Conservation (phyloP, 2,113 vertebrate species). For the Spheniscus mendiculus region DNA sequence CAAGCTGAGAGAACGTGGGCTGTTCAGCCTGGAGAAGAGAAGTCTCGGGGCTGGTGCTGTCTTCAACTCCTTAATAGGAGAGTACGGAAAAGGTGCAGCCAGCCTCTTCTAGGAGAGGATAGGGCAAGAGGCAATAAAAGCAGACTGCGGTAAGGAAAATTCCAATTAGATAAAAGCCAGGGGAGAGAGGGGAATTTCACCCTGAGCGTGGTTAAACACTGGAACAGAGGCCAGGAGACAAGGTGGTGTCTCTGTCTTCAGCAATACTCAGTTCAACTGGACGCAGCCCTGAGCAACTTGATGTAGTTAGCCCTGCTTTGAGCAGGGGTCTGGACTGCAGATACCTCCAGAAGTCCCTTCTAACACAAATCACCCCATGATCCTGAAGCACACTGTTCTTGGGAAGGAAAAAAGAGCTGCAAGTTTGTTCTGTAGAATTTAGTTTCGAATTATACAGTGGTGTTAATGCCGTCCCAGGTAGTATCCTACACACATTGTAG, state of each 20-base stretch:
- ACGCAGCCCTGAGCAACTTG: not conserved
- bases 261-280: not conserved
- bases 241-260: not conserved
- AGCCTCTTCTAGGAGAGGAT: not conserved
- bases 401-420: not conserved
- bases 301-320: not conserved
- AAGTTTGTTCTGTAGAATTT: not conserved
- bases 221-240: not conserved
- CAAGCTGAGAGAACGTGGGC: not conserved
- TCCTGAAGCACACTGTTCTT: not conserved
- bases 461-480: not conserved
- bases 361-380: not conserved
- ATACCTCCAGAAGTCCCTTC: not conserved
- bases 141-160: not conserved
- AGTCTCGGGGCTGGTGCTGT: not conserved
- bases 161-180: not conserved
- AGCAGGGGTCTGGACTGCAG: not conserved
- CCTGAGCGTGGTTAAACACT: accelerated
- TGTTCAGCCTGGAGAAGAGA: not conserved
- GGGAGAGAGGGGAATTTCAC: not conserved
- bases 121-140: not conserved
- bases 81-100: not conserved
- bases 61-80: not conserved
- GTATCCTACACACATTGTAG: too few relatives aligned
- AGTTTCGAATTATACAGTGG: not conserved